phyloP scores from a whole-genome alignment of 1,140 invertebrate genomes.

The Linepithema humile region DNA sequence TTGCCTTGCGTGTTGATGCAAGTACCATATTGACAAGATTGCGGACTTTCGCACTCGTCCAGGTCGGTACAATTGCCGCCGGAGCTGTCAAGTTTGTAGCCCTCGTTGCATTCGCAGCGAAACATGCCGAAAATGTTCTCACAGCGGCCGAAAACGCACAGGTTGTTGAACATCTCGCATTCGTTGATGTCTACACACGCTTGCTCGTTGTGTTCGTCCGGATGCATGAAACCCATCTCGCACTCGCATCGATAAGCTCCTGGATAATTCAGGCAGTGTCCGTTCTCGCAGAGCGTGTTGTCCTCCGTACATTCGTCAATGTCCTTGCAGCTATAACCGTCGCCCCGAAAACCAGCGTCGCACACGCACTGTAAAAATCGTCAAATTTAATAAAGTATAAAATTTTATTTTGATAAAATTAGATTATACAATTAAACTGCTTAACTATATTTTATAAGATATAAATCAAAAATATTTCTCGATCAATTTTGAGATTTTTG shows the following conservation, averaged over 20 bases:
- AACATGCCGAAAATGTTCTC: constrained; percentile 96
- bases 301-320: constrained; percentile 95
- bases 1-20: constrained; percentile 93
- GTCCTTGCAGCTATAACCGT: constrained; percentile 89
- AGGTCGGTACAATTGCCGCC: constrained; percentile 92
- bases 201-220: constrained; percentile 88
- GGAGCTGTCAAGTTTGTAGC: constrained; percentile 91
- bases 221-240: constrained; percentile 92
- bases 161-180: constrained; percentile 93
- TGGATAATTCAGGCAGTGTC: constrained; percentile 93
- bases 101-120: constrained; percentile 93
- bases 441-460: too few relatives aligned
- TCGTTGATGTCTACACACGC: constrained; percentile 96
- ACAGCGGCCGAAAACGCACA: constrained; percentile 94
- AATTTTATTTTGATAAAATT: too few relatives aligned
- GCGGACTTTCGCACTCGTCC: constrained; percentile 92
- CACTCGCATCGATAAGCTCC: constrained; percentile 95
- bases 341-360: constrained; percentile 93
- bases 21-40: constrained; percentile 91
- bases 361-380: constrained; percentile 88
- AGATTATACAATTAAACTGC: too few relatives aligned
- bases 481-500: too few relatives aligned
- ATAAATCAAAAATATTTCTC: too few relatives aligned
- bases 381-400: background rate
- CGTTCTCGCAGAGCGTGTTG: constrained; percentile 90